A percentile compares a stretch with the other conserved stretches of the same genome.
Evolutionary conservation across 2,113 vertebrate genomes (phyloP).

Genomic region (Megaceryle torquata): DNA sequence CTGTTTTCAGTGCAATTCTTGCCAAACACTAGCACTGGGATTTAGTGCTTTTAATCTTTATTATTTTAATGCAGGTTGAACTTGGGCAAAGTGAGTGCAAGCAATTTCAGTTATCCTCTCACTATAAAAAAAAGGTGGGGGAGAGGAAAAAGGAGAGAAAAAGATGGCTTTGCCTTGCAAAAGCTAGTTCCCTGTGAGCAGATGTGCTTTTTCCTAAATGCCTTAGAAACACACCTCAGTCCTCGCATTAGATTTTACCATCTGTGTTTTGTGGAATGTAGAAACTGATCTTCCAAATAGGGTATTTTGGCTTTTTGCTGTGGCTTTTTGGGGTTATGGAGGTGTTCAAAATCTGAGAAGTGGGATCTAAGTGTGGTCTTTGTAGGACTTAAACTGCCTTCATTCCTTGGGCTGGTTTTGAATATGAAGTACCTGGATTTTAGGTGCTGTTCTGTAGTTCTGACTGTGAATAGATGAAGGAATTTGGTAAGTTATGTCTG

Average conservation of each 20-base stretch:
- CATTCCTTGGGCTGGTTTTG: background rate
- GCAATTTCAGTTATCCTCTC: background rate
- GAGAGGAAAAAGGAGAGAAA: background rate
- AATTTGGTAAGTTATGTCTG: background rate
- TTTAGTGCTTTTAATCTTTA: background rate
- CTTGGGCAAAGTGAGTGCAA: background rate
- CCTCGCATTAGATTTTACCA: background rate
- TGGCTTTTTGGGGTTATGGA: background rate
- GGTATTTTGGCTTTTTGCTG: background rate
- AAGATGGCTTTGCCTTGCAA: background rate
- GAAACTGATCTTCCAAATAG: background rate
- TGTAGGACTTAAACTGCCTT: background rate
- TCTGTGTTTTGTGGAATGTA: background rate
- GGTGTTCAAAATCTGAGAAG: background rate
- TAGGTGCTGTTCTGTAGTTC: background rate
- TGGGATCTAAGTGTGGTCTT: background rate
- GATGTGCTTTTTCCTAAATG: background rate
- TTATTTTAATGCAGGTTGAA: background rate
- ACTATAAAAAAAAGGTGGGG: accelerated
- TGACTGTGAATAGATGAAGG: background rate
- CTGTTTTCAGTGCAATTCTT: background rate
- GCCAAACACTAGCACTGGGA: background rate
- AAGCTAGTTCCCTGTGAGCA: background rate
- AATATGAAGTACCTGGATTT: background rate
- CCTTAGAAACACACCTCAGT: background rate